Evolutionary conservation across 2,797 vertebrate species (phyloP), one percentile per base, ranked within the genome.

Genomic region (Pseudochaenichthys georgianus): DNA sequence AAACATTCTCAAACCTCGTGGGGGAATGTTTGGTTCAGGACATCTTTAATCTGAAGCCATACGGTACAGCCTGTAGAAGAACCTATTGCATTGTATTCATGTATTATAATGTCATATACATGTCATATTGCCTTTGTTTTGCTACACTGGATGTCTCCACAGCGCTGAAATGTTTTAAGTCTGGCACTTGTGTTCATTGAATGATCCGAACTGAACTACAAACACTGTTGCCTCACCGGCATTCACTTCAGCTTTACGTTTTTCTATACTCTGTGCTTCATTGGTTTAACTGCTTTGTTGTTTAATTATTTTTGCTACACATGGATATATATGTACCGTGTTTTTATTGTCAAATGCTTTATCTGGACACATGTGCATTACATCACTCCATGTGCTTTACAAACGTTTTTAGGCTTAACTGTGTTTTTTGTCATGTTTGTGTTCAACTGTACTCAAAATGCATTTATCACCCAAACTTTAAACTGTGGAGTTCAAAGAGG

Each of bases 1-100:
- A 90, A 88, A 88, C 53, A 87, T 85, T 78, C 48, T 80, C 74
- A 2, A 28, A 13, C 54, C 13, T 54, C 13, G 10, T 21, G 60
- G 70, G 67, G 60, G 67, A 77, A 85, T 88, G 77, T 88, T 90
- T 88, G 84, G 43, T 62, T 58, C 68, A 75, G 64, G 63, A 63
- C 77, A 82, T 46, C 17, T 38, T 83, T 75, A 67, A 77, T 80
- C 81, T 83, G 72, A 89, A 90, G 89, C 91, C 87, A 89, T 92
- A 77, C 48, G 85, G 83, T 92, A 77, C 48, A 86, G 83, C 85
- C 86, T 83, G 12, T 74, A 74, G 76, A 89, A 85, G 77, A 89
- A 88, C 68, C 47, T 77, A 3, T 64, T 47, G 75, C 54, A 52
- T 76, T 59, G 28, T 80, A n/a, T 61, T 74, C 38, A 21, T 45